phyloP scores from a whole-genome alignment of 1,140 invertebrate species.

The Lasioglossum baleicum region DNA sequence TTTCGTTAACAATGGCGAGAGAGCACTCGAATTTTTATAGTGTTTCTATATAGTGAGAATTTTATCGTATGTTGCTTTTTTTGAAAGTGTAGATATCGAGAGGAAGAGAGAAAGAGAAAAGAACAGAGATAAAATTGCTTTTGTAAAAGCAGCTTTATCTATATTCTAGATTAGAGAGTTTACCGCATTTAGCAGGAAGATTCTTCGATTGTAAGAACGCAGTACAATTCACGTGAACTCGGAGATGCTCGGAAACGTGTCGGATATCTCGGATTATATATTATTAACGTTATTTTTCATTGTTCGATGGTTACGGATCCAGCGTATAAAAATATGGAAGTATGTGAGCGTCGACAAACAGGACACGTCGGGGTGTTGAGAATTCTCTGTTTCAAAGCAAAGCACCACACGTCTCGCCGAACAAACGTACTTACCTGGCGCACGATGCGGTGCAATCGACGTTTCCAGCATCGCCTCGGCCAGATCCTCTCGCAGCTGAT shows the following conservation, averaged over 20 bases:
- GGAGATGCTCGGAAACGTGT: background rate
- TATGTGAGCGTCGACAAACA: constrained; percentile 6
- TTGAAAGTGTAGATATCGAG: background rate
- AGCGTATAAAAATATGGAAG: background rate
- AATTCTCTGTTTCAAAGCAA: constrained; percentile 33
- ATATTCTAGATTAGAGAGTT: background rate
- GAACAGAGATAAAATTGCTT: background rate
- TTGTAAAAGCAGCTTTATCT: background rate
- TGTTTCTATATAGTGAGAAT: no score
- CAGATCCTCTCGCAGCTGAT: constrained; percentile 91
- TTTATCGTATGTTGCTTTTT: background rate
- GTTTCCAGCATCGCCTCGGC: constrained; percentile 96
- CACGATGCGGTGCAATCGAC: constrained; percentile 81
- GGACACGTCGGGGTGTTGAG: constrained; percentile 29
- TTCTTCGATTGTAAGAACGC: constrained; percentile 15
- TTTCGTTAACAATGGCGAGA: background rate
- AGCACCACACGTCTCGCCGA: constrained; percentile 15
- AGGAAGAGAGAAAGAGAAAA: no score
- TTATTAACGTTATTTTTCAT: background rate
- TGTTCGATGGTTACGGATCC: background rate
- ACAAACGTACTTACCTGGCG: constrained; percentile 80
- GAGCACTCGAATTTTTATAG: background rate
- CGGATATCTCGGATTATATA: background rate
- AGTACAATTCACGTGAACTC: background rate
- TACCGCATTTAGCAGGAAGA: constrained; percentile 25